Percentiles rank a stretch among this genome's conserved stretches.
These are phyloP conservation scores for Hesperia comma DNA, from an alignment of 2,888 invertebrate species.

Conservation along the genomic window DNA sequence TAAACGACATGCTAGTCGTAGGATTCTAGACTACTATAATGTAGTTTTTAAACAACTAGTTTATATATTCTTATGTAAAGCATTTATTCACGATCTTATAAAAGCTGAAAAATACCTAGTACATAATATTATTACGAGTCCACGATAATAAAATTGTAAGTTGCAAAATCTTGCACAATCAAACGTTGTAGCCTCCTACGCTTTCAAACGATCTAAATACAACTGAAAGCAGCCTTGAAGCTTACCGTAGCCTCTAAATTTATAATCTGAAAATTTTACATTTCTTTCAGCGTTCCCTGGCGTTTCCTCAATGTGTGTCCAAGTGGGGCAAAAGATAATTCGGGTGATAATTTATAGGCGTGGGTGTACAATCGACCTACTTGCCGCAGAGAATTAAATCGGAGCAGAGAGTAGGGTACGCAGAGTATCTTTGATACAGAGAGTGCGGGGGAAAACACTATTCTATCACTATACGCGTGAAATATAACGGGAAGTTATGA, in stretches of 20 bases:
- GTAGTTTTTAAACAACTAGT: too few relatives aligned
- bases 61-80: too few relatives aligned
- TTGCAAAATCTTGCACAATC: not conserved
- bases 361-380: slow-evolving; percentile 60
- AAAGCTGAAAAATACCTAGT: not conserved
- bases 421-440: slow-evolving; percentile 4
- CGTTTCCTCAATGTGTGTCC: slow-evolving; percentile 45
- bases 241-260: slow-evolving; percentile 8
- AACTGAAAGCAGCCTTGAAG: slow-evolving; percentile 6
- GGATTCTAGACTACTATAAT: too few relatives aligned
- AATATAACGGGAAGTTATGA: too few relatives aligned
- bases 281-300: slow-evolving; percentile 22
- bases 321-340: slow-evolving; percentile 57
- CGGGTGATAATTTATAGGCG: slow-evolving; percentile 58
- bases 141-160: not conserved
- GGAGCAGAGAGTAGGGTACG: slow-evolving; percentile 51
- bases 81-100: too few relatives aligned
- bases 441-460: not conserved
- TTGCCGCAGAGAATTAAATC: slow-evolving; percentile 59
- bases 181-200: not conserved
- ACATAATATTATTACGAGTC: not conserved
- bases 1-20: too few relatives aligned
- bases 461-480: too few relatives aligned
- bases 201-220: slow-evolving; percentile 13
- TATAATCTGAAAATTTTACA: slow-evolving; percentile 16